Evolutionary conservation across 2,888 invertebrate genomes (phyloP).

Genomic region (Flabesymbios commensalis): DNA sequence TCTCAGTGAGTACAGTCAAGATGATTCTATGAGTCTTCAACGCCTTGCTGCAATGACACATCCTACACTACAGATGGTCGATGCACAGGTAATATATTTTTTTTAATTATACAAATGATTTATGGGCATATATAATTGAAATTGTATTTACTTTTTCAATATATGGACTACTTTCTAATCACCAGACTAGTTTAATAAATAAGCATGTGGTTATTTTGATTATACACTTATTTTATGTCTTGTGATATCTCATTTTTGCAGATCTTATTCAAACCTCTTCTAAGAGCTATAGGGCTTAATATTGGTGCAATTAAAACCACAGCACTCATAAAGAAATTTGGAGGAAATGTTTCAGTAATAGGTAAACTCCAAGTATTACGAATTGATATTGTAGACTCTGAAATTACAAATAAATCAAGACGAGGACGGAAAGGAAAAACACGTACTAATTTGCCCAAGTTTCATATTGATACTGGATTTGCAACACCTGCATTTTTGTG

Average conservation of each 20-base stretch:
- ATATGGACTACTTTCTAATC: too few relatives aligned
- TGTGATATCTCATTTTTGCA: slow-evolving; percentile 12
- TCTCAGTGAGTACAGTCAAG: slow-evolving; percentile 55
- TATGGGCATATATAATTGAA: background rate
- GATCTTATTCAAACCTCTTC: slow-evolving; percentile 73
- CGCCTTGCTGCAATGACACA: slow-evolving; percentile 45
- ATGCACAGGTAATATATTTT: slow-evolving; percentile 91
- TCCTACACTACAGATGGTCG: slow-evolving; percentile 68
- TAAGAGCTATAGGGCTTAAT: slow-evolving; percentile 84
- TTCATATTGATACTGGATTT: slow-evolving; percentile 67
- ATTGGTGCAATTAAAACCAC: slow-evolving; percentile 69
- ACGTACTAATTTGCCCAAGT: slow-evolving; percentile 9
- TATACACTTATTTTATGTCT: too few relatives aligned
- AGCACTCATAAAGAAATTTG: slow-evolving; percentile 77
- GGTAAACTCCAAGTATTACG: slow-evolving; percentile 83
- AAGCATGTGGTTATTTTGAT: too few relatives aligned
- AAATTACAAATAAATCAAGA: slow-evolving; percentile 56
- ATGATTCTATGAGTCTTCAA: slow-evolving; percentile 50
- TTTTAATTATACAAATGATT: background rate
- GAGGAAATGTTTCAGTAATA: slow-evolving; percentile 71
- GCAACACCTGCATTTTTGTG: slow-evolving; percentile 90
- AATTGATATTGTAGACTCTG: slow-evolving; percentile 93
- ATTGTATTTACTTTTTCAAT: too few relatives aligned
- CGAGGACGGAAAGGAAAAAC: background rate
- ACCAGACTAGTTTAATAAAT: too few relatives aligned